These are phyloP conservation scores for Pipistrellus pygmaeus DNA, from an alignment of 2,797 vertebrate genomes.

Conservation along the genomic window DNA sequence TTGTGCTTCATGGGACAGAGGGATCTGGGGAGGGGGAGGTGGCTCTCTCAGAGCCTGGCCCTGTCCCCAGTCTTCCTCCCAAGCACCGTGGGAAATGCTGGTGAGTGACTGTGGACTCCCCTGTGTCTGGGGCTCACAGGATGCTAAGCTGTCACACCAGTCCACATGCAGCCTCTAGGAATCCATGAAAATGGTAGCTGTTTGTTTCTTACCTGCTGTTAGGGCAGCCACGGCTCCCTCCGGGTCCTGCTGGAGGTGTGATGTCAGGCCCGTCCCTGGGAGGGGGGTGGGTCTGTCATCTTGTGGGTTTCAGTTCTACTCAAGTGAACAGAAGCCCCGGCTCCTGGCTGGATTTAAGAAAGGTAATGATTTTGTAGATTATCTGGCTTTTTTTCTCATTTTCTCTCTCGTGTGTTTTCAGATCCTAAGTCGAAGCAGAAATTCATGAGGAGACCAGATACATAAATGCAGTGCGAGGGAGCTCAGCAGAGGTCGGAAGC, in stretches of 20 bases:
- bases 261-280: background rate
- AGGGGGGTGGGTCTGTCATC: background rate
- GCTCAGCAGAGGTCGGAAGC: slow-evolving; percentile 61
- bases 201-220: background rate
- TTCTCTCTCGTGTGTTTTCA: background rate
- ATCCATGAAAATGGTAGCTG: background rate
- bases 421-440: slow-evolving; percentile 60
- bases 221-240: background rate
- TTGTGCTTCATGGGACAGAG: background rate
- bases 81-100: background rate
- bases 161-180: background rate
- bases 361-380: slow-evolving; percentile 35
- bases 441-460: slow-evolving; percentile 49
- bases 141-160: background rate
- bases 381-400: background rate
- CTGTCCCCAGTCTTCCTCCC: background rate
- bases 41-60: background rate
- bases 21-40: background rate
- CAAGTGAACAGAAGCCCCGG: background rate
- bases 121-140: rapidly evolving
- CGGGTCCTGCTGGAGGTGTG: rapidly evolving
- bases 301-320: background rate
- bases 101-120: background rate
- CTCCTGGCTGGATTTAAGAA: background rate
- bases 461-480: slow-evolving; percentile 56